Percentiles rank a stretch among this genome's conserved stretches.
These are phyloP conservation scores for Homalodisca vitripennis DNA, from an alignment of 1,140 invertebrate genomes.

Conservation along the genomic window DNA sequence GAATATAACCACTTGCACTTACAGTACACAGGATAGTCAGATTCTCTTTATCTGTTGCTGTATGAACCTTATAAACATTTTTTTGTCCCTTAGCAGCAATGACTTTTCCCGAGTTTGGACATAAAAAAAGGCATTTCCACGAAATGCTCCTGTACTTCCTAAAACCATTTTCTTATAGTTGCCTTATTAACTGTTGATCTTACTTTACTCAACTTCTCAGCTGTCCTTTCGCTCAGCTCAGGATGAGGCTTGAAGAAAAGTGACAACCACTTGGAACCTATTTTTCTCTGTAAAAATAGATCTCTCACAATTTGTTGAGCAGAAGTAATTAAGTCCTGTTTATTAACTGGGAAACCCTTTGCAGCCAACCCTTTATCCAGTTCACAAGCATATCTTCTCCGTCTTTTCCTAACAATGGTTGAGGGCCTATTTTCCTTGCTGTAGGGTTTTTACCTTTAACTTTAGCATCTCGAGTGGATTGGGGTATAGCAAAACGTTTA, in stretches of 20 bases:
- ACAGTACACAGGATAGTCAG: neutral
- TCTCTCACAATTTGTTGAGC: neutral
- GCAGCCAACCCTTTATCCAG: neutral
- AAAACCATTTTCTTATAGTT: neutral
- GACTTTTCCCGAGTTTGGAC: neutral
- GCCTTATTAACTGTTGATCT: neutral
- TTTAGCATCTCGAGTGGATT: neutral
- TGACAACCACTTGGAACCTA: neutral
- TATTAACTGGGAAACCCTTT: neutral
- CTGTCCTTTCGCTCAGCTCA: neutral
- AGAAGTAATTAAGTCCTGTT: neutral
- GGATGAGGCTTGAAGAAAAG: neutral
- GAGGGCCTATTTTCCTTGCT: neutral
- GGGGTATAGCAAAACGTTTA: too few species aligned
- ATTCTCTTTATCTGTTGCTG: neutral
- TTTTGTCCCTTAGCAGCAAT: neutral
- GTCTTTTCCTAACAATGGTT: neutral
- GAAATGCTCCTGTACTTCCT: neutral
- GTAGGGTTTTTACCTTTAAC: neutral
- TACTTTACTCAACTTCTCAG: neutral
- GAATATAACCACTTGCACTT: neutral
- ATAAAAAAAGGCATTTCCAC: neutral
- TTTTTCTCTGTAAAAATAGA: neutral
- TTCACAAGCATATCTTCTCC: neutral
- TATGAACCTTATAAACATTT: neutral